Evolutionary conservation across 2,797 vertebrate genomes (phyloP), one percentile per base, ranked within the genome.

Genomic region (Pterois miles): DNA sequence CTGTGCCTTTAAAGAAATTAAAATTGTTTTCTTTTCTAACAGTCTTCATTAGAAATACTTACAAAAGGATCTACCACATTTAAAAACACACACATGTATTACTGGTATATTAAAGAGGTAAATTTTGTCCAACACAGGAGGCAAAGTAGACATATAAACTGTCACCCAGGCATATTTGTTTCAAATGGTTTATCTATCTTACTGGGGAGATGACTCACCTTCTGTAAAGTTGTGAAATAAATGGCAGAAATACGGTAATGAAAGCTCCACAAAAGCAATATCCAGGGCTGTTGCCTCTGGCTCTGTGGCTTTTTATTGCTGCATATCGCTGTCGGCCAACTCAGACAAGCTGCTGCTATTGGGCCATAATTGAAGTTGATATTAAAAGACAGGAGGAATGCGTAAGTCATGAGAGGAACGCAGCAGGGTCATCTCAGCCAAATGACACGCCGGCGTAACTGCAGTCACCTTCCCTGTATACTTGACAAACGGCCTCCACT

Each of bases 401-500:
- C 58, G 86, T 78, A 79, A 86, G 84, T 91, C 93, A 92, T 94
- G 84, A 91, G 93, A 91, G 80, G 84, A 88, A 60, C 8, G 71
- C 85, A 66, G 81, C 50, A 54, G 82, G 94, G 89, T 95, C 90
- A 87, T 90, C 88, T 64, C 73, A 83, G 90, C 87, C 57, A 88
- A 90, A 94, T 92, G 93, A 86, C 92, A 92, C 77, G 85, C 92
- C 84, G 87, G 46, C 78, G 78, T 76, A 93, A 89, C 94, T 91
- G 92, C 74, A 85, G 91, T 95, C 93, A 95, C 95, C 94, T 96
- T 95, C 88, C 75, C 91, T 93, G 91, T 92, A 92, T 85, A 92
- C 92, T 66, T 86, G 82, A 90, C 65, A 86, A 88, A 86, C 70
- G 43, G 77, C 92, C 92, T 91, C 89, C 92, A 92, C 82, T 84